phyloP scores from a whole-genome alignment of 2,113 vertebrate species.

The Cygnus atratus region DNA sequence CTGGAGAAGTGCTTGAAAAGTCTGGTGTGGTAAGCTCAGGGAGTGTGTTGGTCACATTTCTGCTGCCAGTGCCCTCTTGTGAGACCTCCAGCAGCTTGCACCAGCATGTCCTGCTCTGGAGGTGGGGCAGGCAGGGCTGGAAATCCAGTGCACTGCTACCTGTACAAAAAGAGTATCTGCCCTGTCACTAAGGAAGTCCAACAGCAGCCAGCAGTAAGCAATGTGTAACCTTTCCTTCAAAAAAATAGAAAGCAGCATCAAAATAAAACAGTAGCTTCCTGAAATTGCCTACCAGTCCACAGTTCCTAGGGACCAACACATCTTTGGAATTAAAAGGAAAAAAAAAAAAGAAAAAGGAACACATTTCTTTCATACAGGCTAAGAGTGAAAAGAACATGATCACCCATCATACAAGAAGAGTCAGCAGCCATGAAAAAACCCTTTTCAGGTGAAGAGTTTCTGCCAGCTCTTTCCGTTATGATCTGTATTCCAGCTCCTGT shows the following conservation, averaged over 20 bases:
- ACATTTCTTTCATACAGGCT: neutral
- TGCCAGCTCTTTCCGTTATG: neutral
- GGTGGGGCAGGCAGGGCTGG: neutral
- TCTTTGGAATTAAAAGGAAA: neutral
- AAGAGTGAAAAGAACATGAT: neutral
- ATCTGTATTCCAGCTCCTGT: neutral
- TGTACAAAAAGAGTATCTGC: neutral
- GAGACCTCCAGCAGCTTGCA: neutral
- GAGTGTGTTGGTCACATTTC: neutral
- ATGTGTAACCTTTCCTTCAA: neutral
- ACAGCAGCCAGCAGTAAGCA: neutral
- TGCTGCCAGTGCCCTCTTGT: neutral
- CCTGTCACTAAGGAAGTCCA: neutral
- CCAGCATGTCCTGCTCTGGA: accelerated
- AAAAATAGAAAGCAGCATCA: neutral
- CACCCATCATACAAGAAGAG: neutral
- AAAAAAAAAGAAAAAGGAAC: neutral
- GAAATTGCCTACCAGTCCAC: neutral
- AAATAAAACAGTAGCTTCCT: neutral
- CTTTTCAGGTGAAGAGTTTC: neutral
- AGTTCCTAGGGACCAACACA: neutral
- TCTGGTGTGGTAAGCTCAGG: neutral
- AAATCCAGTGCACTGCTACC: neutral
- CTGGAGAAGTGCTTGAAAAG: neutral
- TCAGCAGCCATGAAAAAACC: neutral